phyloP scores from a whole-genome alignment of 2,797 vertebrate genomes.

The Falco novaeseelandiae region DNA sequence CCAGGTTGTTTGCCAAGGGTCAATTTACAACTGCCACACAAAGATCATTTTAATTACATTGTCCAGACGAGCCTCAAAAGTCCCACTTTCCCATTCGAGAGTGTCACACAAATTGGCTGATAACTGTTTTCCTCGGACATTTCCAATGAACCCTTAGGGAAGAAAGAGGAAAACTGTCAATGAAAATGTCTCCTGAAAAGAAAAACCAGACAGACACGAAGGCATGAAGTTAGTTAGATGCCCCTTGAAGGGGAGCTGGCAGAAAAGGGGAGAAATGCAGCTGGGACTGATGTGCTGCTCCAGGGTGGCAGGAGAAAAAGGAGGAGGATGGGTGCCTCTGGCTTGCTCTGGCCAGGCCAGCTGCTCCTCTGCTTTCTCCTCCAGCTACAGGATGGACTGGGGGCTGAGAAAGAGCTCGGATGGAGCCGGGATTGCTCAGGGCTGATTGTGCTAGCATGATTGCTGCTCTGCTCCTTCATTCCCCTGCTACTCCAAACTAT shows the following conservation, averaged over 20 bases:
- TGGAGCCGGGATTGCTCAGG: background rate
- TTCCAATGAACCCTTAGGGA: background rate
- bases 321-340: rapidly evolving
- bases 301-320: background rate
- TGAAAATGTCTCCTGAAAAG: background rate
- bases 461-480: background rate
- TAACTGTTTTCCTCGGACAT: background rate
- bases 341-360: rapidly evolving
- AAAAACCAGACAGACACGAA: background rate
- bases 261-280: background rate
- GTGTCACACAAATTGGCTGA: background rate
- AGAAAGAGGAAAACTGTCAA: background rate
- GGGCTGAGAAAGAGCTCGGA: background rate
- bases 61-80: constrained; percentile 6
- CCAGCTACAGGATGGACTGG: background rate
- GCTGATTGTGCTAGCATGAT: background rate
- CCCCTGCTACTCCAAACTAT: background rate
- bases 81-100: background rate
- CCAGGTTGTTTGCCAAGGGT: background rate
- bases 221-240: background rate
- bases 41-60: constrained; percentile 8
- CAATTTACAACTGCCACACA: background rate
- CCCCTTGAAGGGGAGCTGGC: background rate
- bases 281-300: background rate
- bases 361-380: background rate